Percentiles rank a stretch among this genome's conserved stretches.
phyloP scores from a whole-genome alignment of 2,888 invertebrate genomes.

The Stenotaenia linearis region DNA sequence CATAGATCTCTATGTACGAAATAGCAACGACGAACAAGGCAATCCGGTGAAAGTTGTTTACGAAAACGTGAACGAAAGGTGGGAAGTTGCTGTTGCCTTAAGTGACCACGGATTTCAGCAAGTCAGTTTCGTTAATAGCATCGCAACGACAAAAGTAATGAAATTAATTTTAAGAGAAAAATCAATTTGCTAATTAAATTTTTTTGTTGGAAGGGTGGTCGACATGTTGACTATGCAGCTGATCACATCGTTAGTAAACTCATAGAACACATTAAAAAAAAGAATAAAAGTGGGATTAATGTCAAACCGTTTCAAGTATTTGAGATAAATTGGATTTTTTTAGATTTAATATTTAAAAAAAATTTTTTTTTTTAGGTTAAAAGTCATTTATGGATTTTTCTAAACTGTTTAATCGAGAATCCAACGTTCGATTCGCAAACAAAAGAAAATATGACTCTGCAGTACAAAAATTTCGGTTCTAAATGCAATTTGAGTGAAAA shows the following conservation, averaged over 20 bases:
- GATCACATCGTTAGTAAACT: slow-evolving; percentile 86
- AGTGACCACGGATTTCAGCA: slow-evolving; percentile 89
- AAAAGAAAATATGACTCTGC: slow-evolving; percentile 97
- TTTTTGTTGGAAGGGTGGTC: slow-evolving; percentile 64
- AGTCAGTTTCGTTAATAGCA: slow-evolving; percentile 98
- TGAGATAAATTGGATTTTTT: no score
- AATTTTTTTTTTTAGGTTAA: no score
- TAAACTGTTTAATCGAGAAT: slow-evolving; percentile 96
- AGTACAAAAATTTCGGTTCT: slow-evolving; percentile 90
- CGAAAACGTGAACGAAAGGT: slow-evolving; percentile 76
- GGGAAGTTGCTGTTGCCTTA: slow-evolving; percentile 90
- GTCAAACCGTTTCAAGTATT: slow-evolving; percentile 93
- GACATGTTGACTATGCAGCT: slow-evolving; percentile 91
- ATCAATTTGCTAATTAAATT: neutral
- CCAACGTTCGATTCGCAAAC: slow-evolving; percentile 99
- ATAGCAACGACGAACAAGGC: slow-evolving; percentile 72
- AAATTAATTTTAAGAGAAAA: neutral
- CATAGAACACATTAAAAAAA: slow-evolving; percentile 74
- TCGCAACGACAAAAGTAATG: slow-evolving; percentile 87
- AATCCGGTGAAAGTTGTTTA: slow-evolving; percentile 79
- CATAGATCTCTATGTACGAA: slow-evolving; percentile 80
- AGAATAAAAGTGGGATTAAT: slow-evolving; percentile 79
- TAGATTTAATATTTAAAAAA: no score
- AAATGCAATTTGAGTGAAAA: slow-evolving; percentile 83
- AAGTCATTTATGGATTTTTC: slow-evolving; percentile 95